These are phyloP conservation scores for Phasia obesa DNA, from an alignment of 2,888 invertebrate genomes.

Conservation along the genomic window DNA sequence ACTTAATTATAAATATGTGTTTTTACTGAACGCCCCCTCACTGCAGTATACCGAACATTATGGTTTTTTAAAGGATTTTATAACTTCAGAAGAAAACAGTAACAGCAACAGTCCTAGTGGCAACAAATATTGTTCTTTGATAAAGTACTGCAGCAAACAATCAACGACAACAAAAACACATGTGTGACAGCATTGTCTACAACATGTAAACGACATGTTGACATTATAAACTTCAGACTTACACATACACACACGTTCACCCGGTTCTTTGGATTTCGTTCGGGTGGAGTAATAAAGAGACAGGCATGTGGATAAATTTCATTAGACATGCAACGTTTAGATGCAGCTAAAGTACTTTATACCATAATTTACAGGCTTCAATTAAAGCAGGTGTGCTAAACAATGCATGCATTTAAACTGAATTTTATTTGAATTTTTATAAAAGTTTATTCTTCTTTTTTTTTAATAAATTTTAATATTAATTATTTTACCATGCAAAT, in stretches of 20 bases:
- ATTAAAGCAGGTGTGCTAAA: neutral
- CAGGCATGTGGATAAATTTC: slow-evolving; percentile 32
- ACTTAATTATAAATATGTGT: too few relatives aligned
- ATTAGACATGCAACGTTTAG: neutral
- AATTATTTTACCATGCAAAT: too few relatives aligned
- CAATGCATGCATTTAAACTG: neutral
- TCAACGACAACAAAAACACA: slow-evolving; percentile 33
- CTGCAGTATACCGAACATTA: too few relatives aligned
- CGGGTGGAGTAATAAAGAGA: slow-evolving; percentile 17
- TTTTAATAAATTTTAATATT: too few relatives aligned
- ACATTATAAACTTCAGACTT: slow-evolving; percentile 43
- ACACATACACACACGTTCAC: neutral
- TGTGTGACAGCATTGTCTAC: slow-evolving; percentile 43
- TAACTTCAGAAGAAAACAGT: too few relatives aligned
- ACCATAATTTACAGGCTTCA: slow-evolving; percentile 2
- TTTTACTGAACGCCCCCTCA: too few relatives aligned
- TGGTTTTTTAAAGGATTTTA: too few relatives aligned
- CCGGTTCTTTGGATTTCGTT: neutral
- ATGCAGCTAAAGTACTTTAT: slow-evolving; percentile 10
- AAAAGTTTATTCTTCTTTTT: too few relatives aligned
- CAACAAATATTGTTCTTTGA: slow-evolving; percentile 32
- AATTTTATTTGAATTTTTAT: neutral
- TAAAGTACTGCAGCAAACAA: slow-evolving; percentile 15
- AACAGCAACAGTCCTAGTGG: neutral
- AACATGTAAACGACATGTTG: slow-evolving; percentile 65